Evolutionary conservation across 2,797 vertebrate species (phyloP), one percentile per base, ranked within the genome.

Genomic region (Philypnodon macrostomus): DNA sequence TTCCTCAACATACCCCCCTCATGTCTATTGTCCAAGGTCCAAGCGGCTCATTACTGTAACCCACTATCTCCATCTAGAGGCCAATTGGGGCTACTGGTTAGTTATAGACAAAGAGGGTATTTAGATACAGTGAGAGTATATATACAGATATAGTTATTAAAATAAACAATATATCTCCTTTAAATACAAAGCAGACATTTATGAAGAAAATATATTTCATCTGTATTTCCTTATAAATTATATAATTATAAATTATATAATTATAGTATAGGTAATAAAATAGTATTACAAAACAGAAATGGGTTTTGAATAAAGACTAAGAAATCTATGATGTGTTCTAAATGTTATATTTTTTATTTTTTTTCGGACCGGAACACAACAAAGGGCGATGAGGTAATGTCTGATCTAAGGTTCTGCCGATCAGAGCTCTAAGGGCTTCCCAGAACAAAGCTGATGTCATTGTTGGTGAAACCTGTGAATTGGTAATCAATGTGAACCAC

Each of bases 381-480:
- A 37, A 7, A 0, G 37, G 33, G 21, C 37, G 59, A 67, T 85
- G 85, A 85, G 78, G 77, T 85, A 77, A 85, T 75, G 85, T 84
- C 82, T 81, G 75, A 69, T 48, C 39, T 23, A 27, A 62, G 57
- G 33, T 61, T 73, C 67, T 79, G 73, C 47, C 64, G 15, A 38
- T 62, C 52, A 71, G 32, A 47, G 45, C 42, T 40, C 37, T 2
- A 17, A 44, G 57, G 73, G 54, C 76, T 80, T 81, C 60, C 75
- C 70, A 79, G 76, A 81, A 80, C 67, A n/a, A 32, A 74, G 73
- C 69, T 85, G 83, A 85, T 83, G 79, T 85, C 81, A 83, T 69
- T 58, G 32, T 44, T 11, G 31, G 33, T 18, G 57, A 68, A 74
- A 79, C 72, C 60, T 75, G 64, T 54, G 61, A 67, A 66, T 70